Evolutionary conservation across 2,888 invertebrate genomes (phyloP).

Genomic region (Anaspis maculata): DNA sequence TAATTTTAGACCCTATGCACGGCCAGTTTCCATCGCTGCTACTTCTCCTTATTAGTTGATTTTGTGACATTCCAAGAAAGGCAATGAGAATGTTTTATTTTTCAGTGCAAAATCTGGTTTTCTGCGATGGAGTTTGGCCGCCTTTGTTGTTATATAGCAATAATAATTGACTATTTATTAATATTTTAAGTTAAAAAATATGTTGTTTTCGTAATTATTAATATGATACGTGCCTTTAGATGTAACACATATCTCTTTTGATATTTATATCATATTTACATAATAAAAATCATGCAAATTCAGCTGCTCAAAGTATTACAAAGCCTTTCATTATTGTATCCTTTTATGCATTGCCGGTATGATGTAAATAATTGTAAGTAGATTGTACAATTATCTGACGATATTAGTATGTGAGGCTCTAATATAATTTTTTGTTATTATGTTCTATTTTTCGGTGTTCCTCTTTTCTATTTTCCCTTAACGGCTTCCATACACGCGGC

Average conservation of each 20-base stretch:
- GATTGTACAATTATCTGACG: too few species aligned
- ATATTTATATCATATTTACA: slow-evolving; percentile 20
- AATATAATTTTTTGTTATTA: slow-evolving; percentile 13
- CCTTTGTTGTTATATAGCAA: too few species aligned
- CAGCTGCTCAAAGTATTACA: slow-evolving; percentile 9
- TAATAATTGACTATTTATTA: too few species aligned
- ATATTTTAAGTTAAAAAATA: slow-evolving; percentile 7
- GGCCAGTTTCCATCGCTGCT: too few species aligned
- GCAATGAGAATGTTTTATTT: slow-evolving; percentile 10
- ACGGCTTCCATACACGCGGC: slow-evolving; percentile 19
- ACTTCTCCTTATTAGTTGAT: too few species aligned
- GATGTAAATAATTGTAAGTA: too few species aligned
- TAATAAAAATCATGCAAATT: slow-evolving; percentile 15
- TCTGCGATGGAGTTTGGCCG: slow-evolving; percentile 5
- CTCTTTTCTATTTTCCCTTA: slow-evolving; percentile 16
- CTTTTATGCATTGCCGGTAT: too few species aligned
- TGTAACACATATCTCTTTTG: slow-evolving; percentile 19
- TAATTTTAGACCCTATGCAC: too few species aligned
- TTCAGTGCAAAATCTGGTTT: slow-evolving; percentile 4
- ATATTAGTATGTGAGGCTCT: too few species aligned
- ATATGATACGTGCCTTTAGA: slow-evolving; percentile 21
- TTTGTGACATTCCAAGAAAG: slow-evolving; percentile 14
- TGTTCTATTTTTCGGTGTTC: slow-evolving; percentile 22
- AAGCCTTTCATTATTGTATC: slow-evolving; percentile 10
- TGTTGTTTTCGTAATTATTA: slow-evolving; percentile 11